phyloP scores from a whole-genome alignment of 2,113 vertebrate species.

The Haliaeetus leucogaster region DNA sequence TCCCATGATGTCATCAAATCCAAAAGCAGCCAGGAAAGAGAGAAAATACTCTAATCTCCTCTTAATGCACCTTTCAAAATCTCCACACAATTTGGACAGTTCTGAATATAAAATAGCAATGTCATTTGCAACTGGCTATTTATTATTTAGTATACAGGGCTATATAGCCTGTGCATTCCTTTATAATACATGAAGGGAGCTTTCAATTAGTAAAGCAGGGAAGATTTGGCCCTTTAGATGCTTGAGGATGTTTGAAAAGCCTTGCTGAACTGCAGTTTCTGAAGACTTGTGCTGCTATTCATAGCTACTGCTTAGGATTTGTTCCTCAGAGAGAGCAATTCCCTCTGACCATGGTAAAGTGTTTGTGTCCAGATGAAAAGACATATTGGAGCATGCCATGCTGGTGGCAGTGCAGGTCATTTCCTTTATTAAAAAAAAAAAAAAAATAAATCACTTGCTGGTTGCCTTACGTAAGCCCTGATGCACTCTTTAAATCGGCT shows the following conservation, averaged over 20 bases:
- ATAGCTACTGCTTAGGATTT: background rate
- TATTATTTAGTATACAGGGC: conserved; percentile 45
- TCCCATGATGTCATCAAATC: background rate
- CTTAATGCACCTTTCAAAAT: background rate
- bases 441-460: background rate
- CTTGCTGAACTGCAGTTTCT: background rate
- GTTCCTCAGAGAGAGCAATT: background rate
- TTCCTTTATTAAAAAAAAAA: background rate
- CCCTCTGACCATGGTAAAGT: background rate
- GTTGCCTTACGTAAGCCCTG: fast-evolving
- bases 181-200: conserved; percentile 40
- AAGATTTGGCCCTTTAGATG: background rate
- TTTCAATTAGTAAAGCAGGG: conserved; percentile 24
- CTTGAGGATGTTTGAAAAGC: background rate
- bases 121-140: conserved; percentile 30
- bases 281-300: background rate
- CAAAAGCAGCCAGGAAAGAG: background rate
- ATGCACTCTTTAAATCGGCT: background rate
- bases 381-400: background rate
- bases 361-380: background rate
- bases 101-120: background rate
- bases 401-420: background rate
- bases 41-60: background rate
- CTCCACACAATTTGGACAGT: background rate
- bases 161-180: background rate